phyloP scores from a whole-genome alignment of 2,113 vertebrate genomes.

The Dicaeum eximium region DNA sequence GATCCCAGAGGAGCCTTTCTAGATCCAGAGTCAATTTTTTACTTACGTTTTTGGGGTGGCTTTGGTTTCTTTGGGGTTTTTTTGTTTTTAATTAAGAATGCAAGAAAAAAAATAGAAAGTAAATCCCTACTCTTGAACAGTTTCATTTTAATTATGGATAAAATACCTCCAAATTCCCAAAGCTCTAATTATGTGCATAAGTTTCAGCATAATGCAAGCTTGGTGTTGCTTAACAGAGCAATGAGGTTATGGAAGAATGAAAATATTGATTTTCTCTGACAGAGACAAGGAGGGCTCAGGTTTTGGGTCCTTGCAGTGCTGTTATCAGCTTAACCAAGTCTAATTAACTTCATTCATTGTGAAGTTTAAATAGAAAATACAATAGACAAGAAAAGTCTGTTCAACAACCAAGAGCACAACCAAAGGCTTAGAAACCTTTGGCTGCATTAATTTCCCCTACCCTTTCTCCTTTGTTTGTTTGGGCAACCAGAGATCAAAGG shows the following conservation, averaged over 20 bases:
- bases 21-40: not conserved
- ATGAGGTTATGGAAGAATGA: conserved; percentile 24
- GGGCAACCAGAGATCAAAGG: not conserved
- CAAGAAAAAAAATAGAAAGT: not conserved
- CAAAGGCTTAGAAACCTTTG: not conserved
- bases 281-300: conserved; percentile 1
- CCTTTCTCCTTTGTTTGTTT: not conserved
- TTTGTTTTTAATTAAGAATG: not conserved
- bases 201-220: not conserved
- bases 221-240: conserved; percentile 2
- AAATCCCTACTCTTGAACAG: not conserved
- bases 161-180: conserved; percentile 3
- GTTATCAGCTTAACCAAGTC: conserved; percentile 9
- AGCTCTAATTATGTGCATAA: conserved; percentile 29
- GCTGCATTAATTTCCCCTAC: not conserved
- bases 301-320: not conserved
- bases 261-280: conserved; percentile 32
- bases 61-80: not conserved
- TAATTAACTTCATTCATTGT: not conserved
- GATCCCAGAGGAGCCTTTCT: not conserved
- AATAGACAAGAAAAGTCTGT: not conserved
- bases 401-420: not conserved
- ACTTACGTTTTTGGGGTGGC: not conserved
- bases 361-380: not conserved
- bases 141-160: not conserved